Base-by-base conservation (phyloP, 2,113 vertebrate genomes). In the Trematocara nigrifrons region DNA sequence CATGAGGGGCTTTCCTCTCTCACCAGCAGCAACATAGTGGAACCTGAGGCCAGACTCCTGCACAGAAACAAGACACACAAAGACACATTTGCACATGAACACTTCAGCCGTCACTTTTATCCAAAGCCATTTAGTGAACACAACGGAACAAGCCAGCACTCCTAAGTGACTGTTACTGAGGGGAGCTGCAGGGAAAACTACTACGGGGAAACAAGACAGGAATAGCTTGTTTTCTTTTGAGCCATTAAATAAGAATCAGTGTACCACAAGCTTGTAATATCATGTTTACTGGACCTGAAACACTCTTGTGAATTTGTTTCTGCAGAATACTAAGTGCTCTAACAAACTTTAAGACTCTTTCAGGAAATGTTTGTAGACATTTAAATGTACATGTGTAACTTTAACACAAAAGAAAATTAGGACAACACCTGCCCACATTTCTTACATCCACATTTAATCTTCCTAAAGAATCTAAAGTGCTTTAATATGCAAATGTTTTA, bases 41-140 rank as follows among this genome's bases (percentile, higher is more conserved):
- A 99, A 99, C 93, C 98, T 96, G 88, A 99, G 94, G 64, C 98
- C 98, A 1, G 98, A 99, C 92, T 99, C 98, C 98, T 99, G 93
- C 8, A 18, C 8, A 51, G 59, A 51, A 9, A 76, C 38, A 80
- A 71, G 29, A 88, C 57, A 88, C 59, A 89, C 10, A 90, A 16
- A 71, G 10, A 78, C 49, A 81, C 29, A 83, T 53, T 71, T 38
- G 79, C 15, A 52, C 38, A 18, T 5, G 57, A 26, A 86, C 11
- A 15, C 51, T 40, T 64, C 13, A 42, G 51, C 47, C n/a, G 47
- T 64, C 35, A 11, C 31, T 26, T 45, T 85, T 29, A 47, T 42
- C 38, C 33, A 29, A 51, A 64, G 45, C n/a, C 78, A 80, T 31
- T 76, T 51, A 31, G 71, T 76, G 45, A 51, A 51, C 45, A 51